A percentile compares a stretch with the other conserved stretches of the same genome.
phyloP scores from a whole-genome alignment of 2,113 vertebrate genomes.

The Trematocara zebra region DNA sequence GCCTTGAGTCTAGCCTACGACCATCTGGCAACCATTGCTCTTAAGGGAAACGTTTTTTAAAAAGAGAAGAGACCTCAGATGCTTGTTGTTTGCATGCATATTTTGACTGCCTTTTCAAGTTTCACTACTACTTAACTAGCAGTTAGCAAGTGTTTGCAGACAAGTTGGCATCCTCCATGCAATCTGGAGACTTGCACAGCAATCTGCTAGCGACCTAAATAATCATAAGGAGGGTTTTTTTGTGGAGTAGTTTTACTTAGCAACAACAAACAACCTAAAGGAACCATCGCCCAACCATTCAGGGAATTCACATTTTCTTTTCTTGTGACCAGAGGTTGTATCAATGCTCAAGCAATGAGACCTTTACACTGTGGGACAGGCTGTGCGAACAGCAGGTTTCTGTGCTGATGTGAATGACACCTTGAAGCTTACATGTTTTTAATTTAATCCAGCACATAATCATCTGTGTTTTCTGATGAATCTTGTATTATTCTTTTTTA shows the following conservation, averaged over 20 bases:
- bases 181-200: neutral
- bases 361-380: neutral
- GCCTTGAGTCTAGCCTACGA: neutral
- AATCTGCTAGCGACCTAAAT: neutral
- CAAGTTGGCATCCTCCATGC: neutral
- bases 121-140: neutral
- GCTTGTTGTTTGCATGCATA: neutral
- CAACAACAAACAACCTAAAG: neutral
- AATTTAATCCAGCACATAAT: neutral
- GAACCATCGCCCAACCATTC: neutral
- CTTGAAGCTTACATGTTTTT: neutral
- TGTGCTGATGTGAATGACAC: neutral
- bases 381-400: neutral
- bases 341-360: neutral
- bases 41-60: neutral
- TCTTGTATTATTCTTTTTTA: neutral
- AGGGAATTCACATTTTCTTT: neutral
- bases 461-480: neutral
- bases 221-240: neutral
- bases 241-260: neutral
- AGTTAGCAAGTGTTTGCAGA: neutral
- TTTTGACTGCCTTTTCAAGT: neutral
- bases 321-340: neutral
- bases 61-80: neutral
- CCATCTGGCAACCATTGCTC: neutral